These are phyloP conservation scores for Tricholaema leucomelas DNA, from an alignment of 2,113 vertebrate genomes.

Conservation along the genomic window DNA sequence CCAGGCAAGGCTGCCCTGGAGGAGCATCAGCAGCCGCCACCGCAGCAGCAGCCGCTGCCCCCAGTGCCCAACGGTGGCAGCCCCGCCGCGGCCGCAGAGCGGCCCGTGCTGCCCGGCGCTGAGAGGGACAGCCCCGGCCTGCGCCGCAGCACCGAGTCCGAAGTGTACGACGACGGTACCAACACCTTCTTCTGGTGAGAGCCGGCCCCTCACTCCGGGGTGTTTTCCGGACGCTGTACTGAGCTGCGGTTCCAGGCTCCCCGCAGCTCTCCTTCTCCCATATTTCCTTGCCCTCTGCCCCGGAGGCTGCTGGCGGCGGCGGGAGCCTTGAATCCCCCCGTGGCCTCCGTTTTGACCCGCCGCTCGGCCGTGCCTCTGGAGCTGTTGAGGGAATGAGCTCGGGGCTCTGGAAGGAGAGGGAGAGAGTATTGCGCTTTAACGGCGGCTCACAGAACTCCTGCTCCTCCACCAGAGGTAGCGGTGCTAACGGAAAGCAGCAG, in stretches of 20 bases:
- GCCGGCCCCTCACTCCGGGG: too few species aligned
- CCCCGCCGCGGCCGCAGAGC: background rate
- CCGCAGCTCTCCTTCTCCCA: background rate
- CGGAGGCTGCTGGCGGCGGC: background rate
- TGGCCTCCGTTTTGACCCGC: background rate
- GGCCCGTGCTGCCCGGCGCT: background rate
- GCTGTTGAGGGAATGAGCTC: background rate
- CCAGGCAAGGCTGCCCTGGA: background rate
- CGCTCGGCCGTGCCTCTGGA: background rate
- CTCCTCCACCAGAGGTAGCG: accelerated
- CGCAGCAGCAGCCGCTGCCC: too few species aligned
- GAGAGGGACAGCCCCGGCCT: background rate
- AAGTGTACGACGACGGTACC: slow-evolving; percentile 95
- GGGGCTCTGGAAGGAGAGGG: background rate
- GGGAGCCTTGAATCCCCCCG: background rate
- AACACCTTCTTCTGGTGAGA: slow-evolving; percentile 98
- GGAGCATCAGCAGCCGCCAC: background rate
- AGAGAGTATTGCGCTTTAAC: accelerated
- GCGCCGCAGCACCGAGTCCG: slow-evolving; percentile 84
- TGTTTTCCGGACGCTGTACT: background rate
- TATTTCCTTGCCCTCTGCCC: background rate
- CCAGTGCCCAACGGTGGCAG: background rate
- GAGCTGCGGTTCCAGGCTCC: background rate
- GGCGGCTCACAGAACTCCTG: accelerated
- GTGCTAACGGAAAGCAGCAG: accelerated